Conservation (phyloP, 2,113 vertebrate species). For the Nannospalax galili region DNA sequence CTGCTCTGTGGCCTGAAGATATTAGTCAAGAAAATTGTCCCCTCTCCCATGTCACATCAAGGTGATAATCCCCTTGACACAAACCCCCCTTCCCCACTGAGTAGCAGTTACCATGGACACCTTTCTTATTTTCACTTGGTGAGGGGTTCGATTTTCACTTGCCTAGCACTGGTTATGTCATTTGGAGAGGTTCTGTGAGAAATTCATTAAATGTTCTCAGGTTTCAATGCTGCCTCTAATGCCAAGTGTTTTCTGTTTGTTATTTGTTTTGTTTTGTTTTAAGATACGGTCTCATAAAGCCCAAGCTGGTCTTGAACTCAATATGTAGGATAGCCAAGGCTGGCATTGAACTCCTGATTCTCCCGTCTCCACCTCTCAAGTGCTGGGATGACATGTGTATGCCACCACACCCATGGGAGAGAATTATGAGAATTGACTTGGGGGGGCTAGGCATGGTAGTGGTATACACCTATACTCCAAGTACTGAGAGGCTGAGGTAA, state of each 20-base stretch:
- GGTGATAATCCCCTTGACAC: not conserved
- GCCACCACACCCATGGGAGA: no score
- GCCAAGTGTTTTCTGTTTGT: no score
- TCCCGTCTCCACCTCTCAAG: not conserved
- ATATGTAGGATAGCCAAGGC: not conserved
- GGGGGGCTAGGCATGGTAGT: not conserved
- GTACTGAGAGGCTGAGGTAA: not conserved
- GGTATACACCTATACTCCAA: not conserved
- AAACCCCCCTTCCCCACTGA: not conserved
- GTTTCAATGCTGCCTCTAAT: slow-evolving; percentile 43
- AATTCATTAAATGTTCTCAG: slow-evolving; percentile 65
- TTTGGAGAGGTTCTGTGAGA: slow-evolving; percentile 28
- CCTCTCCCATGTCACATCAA: not conserved
- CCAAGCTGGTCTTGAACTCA: not conserved
- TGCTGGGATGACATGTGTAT: not conserved
- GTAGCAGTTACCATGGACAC: not conserved
- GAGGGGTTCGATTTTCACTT: slow-evolving; percentile 37
- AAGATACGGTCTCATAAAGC: not conserved
- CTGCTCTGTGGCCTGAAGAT: slow-evolving; percentile 67
- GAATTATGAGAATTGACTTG: not conserved
- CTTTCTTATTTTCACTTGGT: slow-evolving; percentile 35
- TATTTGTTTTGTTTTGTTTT: not conserved
- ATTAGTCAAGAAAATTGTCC: not conserved
- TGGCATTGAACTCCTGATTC: not conserved
- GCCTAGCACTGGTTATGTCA: not conserved